A percentile compares a stretch with the other conserved stretches of the same genome.
These are phyloP conservation scores for Oncopeltus fasciatus DNA, from an alignment of 1,140 invertebrate genomes.

Conservation along the genomic window DNA sequence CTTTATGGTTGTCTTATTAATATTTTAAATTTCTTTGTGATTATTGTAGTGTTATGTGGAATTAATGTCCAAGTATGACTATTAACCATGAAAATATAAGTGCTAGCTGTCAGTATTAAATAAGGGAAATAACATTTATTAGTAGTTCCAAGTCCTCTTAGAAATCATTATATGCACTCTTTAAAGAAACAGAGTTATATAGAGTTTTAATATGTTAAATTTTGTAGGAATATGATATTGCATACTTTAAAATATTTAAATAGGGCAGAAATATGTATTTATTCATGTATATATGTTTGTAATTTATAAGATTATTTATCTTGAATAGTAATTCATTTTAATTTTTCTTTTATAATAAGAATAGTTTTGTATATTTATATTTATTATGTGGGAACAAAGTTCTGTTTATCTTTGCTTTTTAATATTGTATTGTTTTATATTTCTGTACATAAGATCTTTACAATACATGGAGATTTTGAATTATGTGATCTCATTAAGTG, in stretches of 20 bases:
- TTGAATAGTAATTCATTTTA: not conserved
- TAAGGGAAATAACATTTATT: not conserved
- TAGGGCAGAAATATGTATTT: too few relatives aligned
- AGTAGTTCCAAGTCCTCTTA: not conserved
- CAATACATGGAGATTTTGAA: not conserved
- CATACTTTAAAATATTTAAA: too few relatives aligned
- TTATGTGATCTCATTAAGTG: not conserved
- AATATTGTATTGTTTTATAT: not conserved
- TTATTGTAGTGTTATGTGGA: not conserved
- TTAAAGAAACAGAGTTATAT: not conserved
- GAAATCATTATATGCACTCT: not conserved
- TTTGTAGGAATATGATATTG: too few relatives aligned
- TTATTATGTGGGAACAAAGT: not conserved
- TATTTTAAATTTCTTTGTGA: not conserved
- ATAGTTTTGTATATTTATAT: not conserved
- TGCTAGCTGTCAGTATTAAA: not conserved
- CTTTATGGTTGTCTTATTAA: not conserved
- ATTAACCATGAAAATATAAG: not conserved
- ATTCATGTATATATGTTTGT: not conserved
- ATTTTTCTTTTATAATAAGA: not conserved
- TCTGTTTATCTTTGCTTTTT: not conserved
- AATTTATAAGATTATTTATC: not conserved
- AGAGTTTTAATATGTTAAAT: not conserved
- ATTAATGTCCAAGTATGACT: not conserved
- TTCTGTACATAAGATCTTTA: not conserved